Percentiles rank a stretch among this genome's conserved stretches.
These are phyloP conservation scores for Zoanthus sansibaricus DNA, from an alignment of 92 coral and sea anemone species.

Conservation along the genomic window DNA sequence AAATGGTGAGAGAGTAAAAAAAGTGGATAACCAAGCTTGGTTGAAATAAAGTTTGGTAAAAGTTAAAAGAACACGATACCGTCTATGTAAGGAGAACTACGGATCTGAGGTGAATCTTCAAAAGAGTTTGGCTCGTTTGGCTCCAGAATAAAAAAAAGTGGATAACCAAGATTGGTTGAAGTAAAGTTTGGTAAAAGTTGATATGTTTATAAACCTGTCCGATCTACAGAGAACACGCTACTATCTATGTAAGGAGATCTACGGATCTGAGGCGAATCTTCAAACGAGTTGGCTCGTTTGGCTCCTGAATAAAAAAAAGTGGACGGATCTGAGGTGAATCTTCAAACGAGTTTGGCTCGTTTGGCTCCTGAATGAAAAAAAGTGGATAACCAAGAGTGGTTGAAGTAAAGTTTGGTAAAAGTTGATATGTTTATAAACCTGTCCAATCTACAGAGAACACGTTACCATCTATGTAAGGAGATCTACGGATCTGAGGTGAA, in stretches of 20 bases:
- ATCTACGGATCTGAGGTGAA: slow-evolving; percentile 21
- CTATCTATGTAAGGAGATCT: slow-evolving; percentile 38
- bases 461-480: slow-evolving; percentile 48
- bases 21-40: too few relatives aligned
- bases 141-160: too few relatives aligned
- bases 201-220: not conserved
- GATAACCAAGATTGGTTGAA: too few relatives aligned
- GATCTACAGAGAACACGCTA: not conserved
- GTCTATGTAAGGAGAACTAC: slow-evolving; percentile 38
- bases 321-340: too few relatives aligned
- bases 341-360: slow-evolving; percentile 25
- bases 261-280: slow-evolving; percentile 34
- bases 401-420: too few relatives aligned
- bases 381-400: too few relatives aligned
- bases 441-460: not conserved
- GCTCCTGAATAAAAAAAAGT: too few relatives aligned
- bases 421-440: not conserved
- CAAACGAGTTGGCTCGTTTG: too few relatives aligned
- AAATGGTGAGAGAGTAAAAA: too few relatives aligned
- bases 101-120: slow-evolving; percentile 31
- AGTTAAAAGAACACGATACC: slow-evolving; percentile 14
- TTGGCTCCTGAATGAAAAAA: too few relatives aligned
- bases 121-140: not conserved
- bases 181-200: too few relatives aligned
- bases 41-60: too few relatives aligned